Evolutionary conservation across 53 echinoderm and acorn worm genomes (phyloP), one percentile per base, ranked within the genome.

Genomic region (Holothuria leucospilota): DNA sequence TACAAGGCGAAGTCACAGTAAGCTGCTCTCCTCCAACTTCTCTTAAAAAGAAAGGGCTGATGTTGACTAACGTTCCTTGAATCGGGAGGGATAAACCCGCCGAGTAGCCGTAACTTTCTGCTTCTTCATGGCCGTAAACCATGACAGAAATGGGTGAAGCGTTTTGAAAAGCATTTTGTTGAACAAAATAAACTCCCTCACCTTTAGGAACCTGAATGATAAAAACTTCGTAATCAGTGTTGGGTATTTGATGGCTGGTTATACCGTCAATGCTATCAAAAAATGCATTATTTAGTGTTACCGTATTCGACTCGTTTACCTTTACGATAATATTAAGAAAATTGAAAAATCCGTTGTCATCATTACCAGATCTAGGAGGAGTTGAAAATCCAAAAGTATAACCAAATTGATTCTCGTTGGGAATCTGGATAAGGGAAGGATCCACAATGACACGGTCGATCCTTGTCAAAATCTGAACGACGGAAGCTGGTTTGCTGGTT

Each of bases 361-460:
- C 90, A 18, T 34, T 29, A 30, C 89, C 89, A 16, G 92, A 81
- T 40, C 82, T 41, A 4, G 83, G 87, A 21, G 92, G 92, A 23
- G 92, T 92, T 12, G 89, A 78, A 69, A 90, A 92, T 21, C 89
- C 92, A 69, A 86, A 92, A 13, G 82, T 29, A 30, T 41, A 90
- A 9, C 86, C 87, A 81, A 90, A 92, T 21, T 92, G 92, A 25
- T 90, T 77, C 49, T 75, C 82, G 25, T 86, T 68, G 12, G 92
- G 92, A 73, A 92, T 63, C 68, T 92, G 92, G 42, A 90, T 92
- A 63, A 92, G 39, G 0, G 92, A 92, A 8, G 92, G 92, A 70
- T 92, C 89, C 5, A 92, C 90, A 9, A 18, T 65, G 3, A 3
- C 13, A 8, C 68, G 62, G 28, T 92, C 51, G 20, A 92, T 69